phyloP scores from a whole-genome alignment of 2,113 vertebrate species.

The Calyptommatus sinebrachiatus region DNA sequence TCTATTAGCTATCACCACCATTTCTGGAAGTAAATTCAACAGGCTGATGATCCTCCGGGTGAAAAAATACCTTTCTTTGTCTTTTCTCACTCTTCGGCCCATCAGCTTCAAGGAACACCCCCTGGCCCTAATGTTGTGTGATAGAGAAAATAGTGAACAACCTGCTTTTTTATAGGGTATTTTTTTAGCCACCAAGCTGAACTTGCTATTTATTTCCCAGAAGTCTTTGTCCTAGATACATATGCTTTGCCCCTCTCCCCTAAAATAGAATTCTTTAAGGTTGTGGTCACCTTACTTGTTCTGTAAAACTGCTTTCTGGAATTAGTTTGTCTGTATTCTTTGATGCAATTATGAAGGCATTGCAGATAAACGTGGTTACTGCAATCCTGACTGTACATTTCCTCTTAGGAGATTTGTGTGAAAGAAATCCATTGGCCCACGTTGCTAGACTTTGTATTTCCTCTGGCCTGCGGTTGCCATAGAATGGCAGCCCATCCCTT shows the following conservation, averaged over 20 bases:
- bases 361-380: neutral
- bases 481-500: neutral
- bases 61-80: too few relatives aligned
- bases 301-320: neutral
- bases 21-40: too few relatives aligned
- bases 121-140: too few relatives aligned
- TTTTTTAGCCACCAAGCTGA: neutral
- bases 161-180: accelerated
- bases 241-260: neutral
- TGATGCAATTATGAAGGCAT: neutral
- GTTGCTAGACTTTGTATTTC: neutral
- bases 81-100: too few relatives aligned
- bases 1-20: too few relatives aligned
- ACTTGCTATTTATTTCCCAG: too few relatives aligned
- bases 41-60: too few relatives aligned
- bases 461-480: neutral
- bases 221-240: neutral
- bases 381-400: neutral
- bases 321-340: neutral
- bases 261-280: conserved; percentile 35
- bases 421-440: too few relatives aligned
- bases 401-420: neutral
- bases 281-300: conserved; percentile 15
- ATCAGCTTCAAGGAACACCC: too few relatives aligned
- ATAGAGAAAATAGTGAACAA: neutral